These are phyloP conservation scores for Colostygia pectinataria DNA, from an alignment of 2,888 invertebrate species.

Conservation along the genomic window DNA sequence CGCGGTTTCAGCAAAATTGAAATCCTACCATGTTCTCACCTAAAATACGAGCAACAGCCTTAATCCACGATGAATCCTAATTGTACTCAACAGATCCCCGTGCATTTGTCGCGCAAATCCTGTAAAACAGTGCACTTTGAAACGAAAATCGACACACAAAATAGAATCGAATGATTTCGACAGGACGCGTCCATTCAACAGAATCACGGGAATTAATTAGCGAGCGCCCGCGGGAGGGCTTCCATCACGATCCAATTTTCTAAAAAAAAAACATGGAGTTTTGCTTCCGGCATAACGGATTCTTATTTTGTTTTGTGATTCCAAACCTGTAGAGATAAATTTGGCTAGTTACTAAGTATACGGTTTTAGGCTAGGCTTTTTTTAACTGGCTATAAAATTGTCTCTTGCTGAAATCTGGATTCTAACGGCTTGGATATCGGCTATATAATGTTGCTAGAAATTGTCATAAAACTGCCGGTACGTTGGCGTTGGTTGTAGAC, in stretches of 20 bases:
- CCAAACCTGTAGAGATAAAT: too few relatives aligned
- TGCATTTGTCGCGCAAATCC: slow-evolving; percentile 1
- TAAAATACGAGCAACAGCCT: neutral
- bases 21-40: neutral
- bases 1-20: neutral
- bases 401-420: too few relatives aligned
- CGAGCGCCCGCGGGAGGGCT: slow-evolving; percentile 37
- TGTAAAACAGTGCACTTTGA: slow-evolving; percentile 2
- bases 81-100: slow-evolving; percentile 4
- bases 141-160: slow-evolving; percentile 33
- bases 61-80: slow-evolving; percentile 5
- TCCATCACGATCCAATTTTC: slow-evolving; percentile 49
- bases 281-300: slow-evolving; percentile 53
- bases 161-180: slow-evolving; percentile 40
- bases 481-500: too few relatives aligned
- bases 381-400: too few relatives aligned
- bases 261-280: slow-evolving; percentile 31
- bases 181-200: slow-evolving; percentile 39
- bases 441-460: too few relatives aligned
- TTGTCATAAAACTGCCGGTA: too few relatives aligned
- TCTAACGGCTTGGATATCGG: too few relatives aligned
- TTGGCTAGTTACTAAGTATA: too few relatives aligned
- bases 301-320: slow-evolving; percentile 64
- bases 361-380: too few relatives aligned
- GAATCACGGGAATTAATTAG: slow-evolving; percentile 53